Evolutionary conservation across 2,797 vertebrate species (phyloP).

Genomic region (Enteromius mattozi): DNA sequence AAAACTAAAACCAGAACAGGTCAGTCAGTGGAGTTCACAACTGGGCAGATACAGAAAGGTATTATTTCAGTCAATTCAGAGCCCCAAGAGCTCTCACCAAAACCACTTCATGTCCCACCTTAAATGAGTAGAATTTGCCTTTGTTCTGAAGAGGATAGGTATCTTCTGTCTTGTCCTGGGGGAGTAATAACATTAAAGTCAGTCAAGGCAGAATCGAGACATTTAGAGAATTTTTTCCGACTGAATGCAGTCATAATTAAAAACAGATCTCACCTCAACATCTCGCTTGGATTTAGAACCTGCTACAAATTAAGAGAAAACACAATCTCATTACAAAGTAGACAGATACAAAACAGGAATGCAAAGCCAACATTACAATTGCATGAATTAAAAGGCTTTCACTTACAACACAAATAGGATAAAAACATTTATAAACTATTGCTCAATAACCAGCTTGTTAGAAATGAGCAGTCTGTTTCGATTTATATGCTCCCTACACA

Average conservation of each 20-base stretch:
- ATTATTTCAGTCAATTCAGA: background rate
- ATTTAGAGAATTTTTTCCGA: background rate
- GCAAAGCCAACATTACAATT: background rate
- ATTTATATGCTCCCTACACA: too few species aligned
- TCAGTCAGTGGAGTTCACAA: background rate
- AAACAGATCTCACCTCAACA: conserved; percentile 52
- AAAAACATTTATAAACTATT: background rate
- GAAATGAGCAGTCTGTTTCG: too few species aligned
- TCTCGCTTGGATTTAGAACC: conserved; percentile 48
- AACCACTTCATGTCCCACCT: conserved; percentile 44
- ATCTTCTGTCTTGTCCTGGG: conserved; percentile 51
- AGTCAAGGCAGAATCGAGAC: background rate
- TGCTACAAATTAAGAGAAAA: conserved; percentile 33
- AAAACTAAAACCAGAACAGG: conserved; percentile 77
- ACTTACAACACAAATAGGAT: background rate
- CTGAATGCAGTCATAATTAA: background rate
- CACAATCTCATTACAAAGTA: background rate
- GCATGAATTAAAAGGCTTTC: background rate
- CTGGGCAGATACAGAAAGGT: background rate
- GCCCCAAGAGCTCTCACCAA: background rate
- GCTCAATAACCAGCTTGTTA: too few species aligned
- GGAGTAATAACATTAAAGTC: conserved; percentile 7
- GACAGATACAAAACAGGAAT: background rate
- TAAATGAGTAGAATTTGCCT: conserved; percentile 56
- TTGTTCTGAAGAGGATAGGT: conserved; percentile 54